These are phyloP conservation scores for Yasuhikotakia modesta DNA, from an alignment of 2,797 vertebrate species.

Conservation along the genomic window DNA sequence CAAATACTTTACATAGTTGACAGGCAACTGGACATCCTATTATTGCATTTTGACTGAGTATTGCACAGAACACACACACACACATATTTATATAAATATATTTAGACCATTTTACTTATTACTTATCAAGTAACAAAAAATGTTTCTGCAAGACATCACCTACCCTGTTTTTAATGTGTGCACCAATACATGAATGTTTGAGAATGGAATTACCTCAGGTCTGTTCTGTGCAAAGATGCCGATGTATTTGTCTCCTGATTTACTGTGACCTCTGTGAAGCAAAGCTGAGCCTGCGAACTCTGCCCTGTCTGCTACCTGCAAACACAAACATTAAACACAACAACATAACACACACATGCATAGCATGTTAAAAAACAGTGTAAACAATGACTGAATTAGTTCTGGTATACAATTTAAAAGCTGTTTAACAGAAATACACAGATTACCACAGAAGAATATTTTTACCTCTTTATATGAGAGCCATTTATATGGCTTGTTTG, in stretches of 20 bases:
- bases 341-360: conserved; percentile 9
- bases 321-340: conserved; percentile 22
- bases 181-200: neutral
- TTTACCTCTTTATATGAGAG: conserved; percentile 88
- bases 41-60: no score
- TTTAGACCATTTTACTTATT: no score
- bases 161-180: no score
- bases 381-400: neutral
- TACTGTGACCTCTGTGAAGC: conserved; percentile 86
- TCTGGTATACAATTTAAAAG: neutral
- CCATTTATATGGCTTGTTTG: conserved; percentile 93
- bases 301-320: conserved; percentile 81
- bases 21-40: no score
- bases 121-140: no score
- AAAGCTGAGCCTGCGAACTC: conserved; percentile 87
- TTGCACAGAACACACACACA: no score
- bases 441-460: neutral
- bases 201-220: conserved; percentile 83
- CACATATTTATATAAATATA: no score
- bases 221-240: conserved; percentile 96
- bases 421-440: neutral
- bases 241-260: conserved; percentile 79
- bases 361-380: neutral
- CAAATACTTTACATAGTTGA: no score
- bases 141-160: no score